Conservation (phyloP, 2,113 vertebrate species). For the Stigmatopora argus region DNA sequence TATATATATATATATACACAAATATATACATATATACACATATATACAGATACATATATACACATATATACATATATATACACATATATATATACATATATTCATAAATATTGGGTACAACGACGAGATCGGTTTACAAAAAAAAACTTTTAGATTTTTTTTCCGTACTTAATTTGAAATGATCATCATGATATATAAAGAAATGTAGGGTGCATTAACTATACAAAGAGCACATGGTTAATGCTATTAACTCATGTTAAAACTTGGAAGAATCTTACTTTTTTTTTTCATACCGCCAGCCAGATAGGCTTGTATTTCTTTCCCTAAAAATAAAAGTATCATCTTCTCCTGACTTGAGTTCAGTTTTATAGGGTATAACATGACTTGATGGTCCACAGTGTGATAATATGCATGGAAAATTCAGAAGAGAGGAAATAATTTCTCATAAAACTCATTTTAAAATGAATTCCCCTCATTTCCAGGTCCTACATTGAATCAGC, state of each 20-base stretch:
- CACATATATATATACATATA: too few relatives aligned
- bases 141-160: background rate
- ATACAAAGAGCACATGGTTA: too few relatives aligned
- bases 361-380: background rate
- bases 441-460: background rate
- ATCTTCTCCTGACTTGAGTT: background rate
- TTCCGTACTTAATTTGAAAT: background rate
- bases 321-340: background rate
- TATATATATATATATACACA: too few relatives aligned
- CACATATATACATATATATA: too few relatives aligned
- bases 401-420: background rate
- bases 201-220: too few relatives aligned
- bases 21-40: too few relatives aligned
- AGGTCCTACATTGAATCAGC: constrained; percentile 82
- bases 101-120: too few relatives aligned
- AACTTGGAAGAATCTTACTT: background rate
- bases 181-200: too few relatives aligned
- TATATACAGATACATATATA: too few relatives aligned
- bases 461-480: background rate
- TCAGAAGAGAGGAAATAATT: background rate
- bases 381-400: background rate
- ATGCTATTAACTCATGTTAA: background rate
- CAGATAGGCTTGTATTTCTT: background rate
- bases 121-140: too few relatives aligned
- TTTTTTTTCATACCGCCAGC: background rate